Evolutionary conservation across 2,797 vertebrate species (phyloP), one percentile per base, ranked within the genome.

Genomic region (Sparidentex hasta): DNA sequence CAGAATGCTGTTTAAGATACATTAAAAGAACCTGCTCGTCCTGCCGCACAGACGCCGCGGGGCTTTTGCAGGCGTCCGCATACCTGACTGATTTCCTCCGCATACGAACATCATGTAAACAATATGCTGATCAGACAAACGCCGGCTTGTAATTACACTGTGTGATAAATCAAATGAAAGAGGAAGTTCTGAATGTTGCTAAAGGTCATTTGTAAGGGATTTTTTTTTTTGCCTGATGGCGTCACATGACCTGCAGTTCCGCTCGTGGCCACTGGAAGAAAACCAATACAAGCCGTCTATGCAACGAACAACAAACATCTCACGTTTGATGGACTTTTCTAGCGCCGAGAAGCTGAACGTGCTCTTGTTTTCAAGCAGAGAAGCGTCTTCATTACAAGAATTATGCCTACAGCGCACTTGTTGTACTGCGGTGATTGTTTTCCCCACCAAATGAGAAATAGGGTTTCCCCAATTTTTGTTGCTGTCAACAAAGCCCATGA

Each of bases 11-110:
- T 6, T 33, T 6, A 33, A 33, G 27, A 27, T 27, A 6, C 29
- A 33, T 33, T 33, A 33, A 33, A 33, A 44, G 5, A 83, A 81
- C 73, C 48, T 51, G 68, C 18, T 67, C 69, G 13, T 76, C 52
- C 66, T 70, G 59, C 33, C 7, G 33, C 56, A 65, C 55, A 58
- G 81, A 47, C 29, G 38, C 5, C 21, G 50, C 38, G 56, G 20
- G 8, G 11, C n/a, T 56, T 75, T 47, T 65, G 65, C 23, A 66
- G 18, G 2, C 27, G 68, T 79, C 59, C 14, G 7, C 71, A 21
- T 47, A 8, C 33, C 23, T 23, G 33, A n/a, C 33, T 46, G 44
- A 50, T 44, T 38, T 21, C 46, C 54, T 20, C 23, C 2, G 1
- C 1, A 72, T 25, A 41, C 11, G 1, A 65, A 52, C 16, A 33